Base-by-base conservation (phyloP, 2,797 vertebrate species). In the Rhincodon typus region DNA sequence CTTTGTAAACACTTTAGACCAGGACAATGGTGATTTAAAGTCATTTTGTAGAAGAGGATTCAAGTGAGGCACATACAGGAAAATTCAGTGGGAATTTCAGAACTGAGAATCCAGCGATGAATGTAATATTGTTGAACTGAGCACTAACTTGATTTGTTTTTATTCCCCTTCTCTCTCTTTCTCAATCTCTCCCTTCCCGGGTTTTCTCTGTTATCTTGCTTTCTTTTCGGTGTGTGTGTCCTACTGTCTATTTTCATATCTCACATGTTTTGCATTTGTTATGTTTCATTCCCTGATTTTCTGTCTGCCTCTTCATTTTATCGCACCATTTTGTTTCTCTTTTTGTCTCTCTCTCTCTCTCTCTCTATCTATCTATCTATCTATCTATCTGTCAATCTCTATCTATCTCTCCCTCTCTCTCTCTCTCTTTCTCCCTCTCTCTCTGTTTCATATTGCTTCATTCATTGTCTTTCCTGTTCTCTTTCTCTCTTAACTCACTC, bases 131-230 rank as follows among this genome's bases (percentile, higher is more conserved):
- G 19, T 93, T 93, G 62, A 93, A 93, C n/a, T 42, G 82, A 84
- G 82, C 42, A 69, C 38, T 93, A 93, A 93, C 90, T 69, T 3
- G 53, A 72, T 74, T 72, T 95, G 70, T 77, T 46, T 95, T 72
- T 77, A 84, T 84, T 42, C 30, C 94, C 50, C 94, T 77, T 72
- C 46, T 95, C 94, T n/a, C 69, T 53, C 7, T 46, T 34, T 74
- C 69, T 66, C 69, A 69, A 42, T 94, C 50, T 13, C 69, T 12
- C n/a, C 69, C n/a, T 94, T 30, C 53, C 42, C 34, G 38, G 67
- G 38, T 94, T 8, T 42, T 42, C 90, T 38, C 57, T 62, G 57
- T 62, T 62, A 10, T 62, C 87, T 62, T 66, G 2, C 3, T 10
- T 57, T 30, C 27, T 62, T 46, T 84, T 62, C 25, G 34, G 19